These are phyloP conservation scores for Peromyscus maniculatus DNA, from an alignment of 2,113 vertebrate genomes.

Conservation along the genomic window DNA sequence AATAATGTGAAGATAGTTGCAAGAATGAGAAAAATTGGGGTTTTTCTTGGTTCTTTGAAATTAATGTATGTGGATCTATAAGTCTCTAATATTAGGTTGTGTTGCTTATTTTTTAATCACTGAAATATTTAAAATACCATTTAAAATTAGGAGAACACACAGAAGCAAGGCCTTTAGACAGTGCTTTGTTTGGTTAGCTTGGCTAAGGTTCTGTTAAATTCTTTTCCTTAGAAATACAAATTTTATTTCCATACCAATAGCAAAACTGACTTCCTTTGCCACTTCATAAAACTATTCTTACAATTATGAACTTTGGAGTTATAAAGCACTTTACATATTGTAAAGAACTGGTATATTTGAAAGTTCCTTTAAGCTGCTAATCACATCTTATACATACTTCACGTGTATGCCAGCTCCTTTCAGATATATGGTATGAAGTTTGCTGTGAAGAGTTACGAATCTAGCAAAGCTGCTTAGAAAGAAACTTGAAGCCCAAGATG, in stretches of 20 bases:
- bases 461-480: slow-evolving; percentile 49
- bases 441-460: slow-evolving; percentile 37
- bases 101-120: slow-evolving; percentile 55
- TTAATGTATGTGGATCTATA: slow-evolving; percentile 4
- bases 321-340: slow-evolving; percentile 38
- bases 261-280: slow-evolving; percentile 34
- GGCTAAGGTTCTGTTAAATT: slow-evolving; percentile 67
- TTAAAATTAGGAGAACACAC: slow-evolving; percentile 58
- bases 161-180: slow-evolving; percentile 66
- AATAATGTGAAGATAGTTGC: neutral
- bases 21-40: neutral
- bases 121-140: slow-evolving; percentile 65
- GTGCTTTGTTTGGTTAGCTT: slow-evolving; percentile 76
- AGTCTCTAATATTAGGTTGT: slow-evolving; percentile 41
- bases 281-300: slow-evolving; percentile 60
- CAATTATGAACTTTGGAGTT: slow-evolving; percentile 65
- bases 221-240: slow-evolving; percentile 66
- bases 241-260: slow-evolving; percentile 75
- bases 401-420: neutral
- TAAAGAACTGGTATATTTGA: slow-evolving; percentile 62
- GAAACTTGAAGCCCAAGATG: slow-evolving; percentile 13
- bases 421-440: slow-evolving; percentile 8
- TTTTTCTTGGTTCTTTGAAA: slow-evolving; percentile 25
- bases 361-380: slow-evolving; percentile 65
- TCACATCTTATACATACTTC: slow-evolving; percentile 38